These are phyloP conservation scores for Falco punctatus DNA, from an alignment of 2,113 vertebrate genomes.

Conservation along the genomic window DNA sequence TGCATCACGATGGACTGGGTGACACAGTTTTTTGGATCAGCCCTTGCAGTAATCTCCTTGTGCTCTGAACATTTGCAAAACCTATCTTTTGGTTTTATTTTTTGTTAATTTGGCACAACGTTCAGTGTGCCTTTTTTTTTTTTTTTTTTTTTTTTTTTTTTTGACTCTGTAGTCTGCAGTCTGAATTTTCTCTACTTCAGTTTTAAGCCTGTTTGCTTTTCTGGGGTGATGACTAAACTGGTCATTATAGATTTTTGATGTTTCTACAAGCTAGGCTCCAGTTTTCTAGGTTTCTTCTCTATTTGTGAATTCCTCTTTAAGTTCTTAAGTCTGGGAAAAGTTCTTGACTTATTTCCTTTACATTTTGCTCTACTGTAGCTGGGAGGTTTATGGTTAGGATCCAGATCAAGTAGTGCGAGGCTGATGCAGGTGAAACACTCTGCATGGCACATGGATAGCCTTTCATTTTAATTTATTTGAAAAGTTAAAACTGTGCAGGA, in stretches of 20 bases:
- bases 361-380: not conserved
- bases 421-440: not conserved
- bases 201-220: not conserved
- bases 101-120: not conserved
- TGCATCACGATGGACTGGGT: not conserved
- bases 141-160: not conserved
- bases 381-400: not conserved
- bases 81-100: not conserved
- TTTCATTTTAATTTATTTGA: slow-evolving; percentile 5
- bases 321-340: not conserved
- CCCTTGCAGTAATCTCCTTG: not conserved
- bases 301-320: not conserved
- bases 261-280: not conserved
- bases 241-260: not conserved
- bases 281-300: not conserved
- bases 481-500: not conserved
- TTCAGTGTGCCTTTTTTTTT: not conserved
- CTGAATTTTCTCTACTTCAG: not conserved
- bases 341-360: not conserved
- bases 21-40: not conserved
- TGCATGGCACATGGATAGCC: not conserved
- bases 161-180: not conserved
- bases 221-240: not conserved
- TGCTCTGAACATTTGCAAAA: not conserved
- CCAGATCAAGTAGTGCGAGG: not conserved